phyloP scores from a whole-genome alignment of 2,888 invertebrate genomes.

The Drosophila fungiperda region DNA sequence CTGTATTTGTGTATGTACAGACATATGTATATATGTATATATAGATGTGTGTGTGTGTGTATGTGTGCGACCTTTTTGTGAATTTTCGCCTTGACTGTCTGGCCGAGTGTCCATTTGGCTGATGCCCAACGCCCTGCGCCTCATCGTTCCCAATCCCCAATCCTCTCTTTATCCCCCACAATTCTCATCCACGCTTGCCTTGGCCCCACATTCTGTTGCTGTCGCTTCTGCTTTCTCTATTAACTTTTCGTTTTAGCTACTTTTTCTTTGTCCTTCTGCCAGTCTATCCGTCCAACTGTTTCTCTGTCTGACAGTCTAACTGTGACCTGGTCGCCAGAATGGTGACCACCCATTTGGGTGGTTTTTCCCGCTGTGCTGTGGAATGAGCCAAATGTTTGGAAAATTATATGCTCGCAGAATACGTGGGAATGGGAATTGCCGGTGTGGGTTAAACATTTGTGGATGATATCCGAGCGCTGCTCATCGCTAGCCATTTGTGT shows the following conservation, averaged over 20 bases:
- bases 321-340: constrained; percentile 74
- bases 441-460: constrained; percentile 32
- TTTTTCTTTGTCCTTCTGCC: constrained; percentile 71
- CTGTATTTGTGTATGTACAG: constrained; percentile 12
- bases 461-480: constrained; percentile 47
- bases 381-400: constrained; percentile 53
- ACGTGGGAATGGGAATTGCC: not conserved
- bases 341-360: constrained; percentile 65
- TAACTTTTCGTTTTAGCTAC: constrained; percentile 79
- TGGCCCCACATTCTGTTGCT: constrained; percentile 76
- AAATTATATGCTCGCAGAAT: constrained; percentile 42
- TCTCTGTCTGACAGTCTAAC: constrained; percentile 48
- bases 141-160: not conserved
- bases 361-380: constrained; percentile 15
- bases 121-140: constrained; percentile 49
- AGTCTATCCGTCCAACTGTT: constrained; percentile 8
- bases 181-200: constrained; percentile 47
- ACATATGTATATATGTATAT: constrained; percentile 12
- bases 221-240: constrained; percentile 77
- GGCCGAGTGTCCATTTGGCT: constrained; percentile 47
- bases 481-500: constrained; percentile 32
- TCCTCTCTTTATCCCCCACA: not conserved
- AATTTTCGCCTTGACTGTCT: constrained; percentile 78
- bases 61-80: constrained; percentile 73
- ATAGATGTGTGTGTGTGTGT: constrained; percentile 9